Conservation (phyloP, 2,888 invertebrate species). For the Spatulosminthurus flaviceps region DNA sequence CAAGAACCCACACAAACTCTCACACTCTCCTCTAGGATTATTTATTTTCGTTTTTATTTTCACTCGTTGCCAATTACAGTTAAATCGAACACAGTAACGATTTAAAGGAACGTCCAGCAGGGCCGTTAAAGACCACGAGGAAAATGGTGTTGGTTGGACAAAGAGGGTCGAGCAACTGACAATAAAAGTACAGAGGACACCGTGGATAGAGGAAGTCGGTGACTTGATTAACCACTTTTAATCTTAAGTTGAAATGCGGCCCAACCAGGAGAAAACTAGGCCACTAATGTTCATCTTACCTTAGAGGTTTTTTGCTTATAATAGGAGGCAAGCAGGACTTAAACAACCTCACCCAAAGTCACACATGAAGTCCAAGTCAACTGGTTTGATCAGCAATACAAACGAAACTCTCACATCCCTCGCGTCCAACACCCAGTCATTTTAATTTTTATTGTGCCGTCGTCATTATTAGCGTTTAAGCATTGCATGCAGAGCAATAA, state of each 20-base stretch:
- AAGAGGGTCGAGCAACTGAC: slow-evolving; percentile 33
- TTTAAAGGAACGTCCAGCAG: neutral
- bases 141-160: slow-evolving; percentile 39
- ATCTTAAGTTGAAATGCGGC: slow-evolving; percentile 39
- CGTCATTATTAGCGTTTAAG: neutral
- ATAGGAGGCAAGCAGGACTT: slow-evolving; percentile 21
- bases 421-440: slow-evolving; percentile 46
- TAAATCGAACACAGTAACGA: neutral
- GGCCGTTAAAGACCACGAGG: slow-evolving; percentile 1
- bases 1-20: too few species aligned
- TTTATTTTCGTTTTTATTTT: neutral
- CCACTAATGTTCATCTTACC: slow-evolving; percentile 46
- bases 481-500: slow-evolving; percentile 16
- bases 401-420: slow-evolving; percentile 38
- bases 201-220: slow-evolving; percentile 39
- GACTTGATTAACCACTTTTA: slow-evolving; percentile 47
- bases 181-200: slow-evolving; percentile 32
- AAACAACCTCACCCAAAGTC: slow-evolving; percentile 46
- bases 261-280: slow-evolving; percentile 51
- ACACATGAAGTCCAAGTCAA: slow-evolving; percentile 33
- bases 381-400: slow-evolving; percentile 40
- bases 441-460: slow-evolving; percentile 33
- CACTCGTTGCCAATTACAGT: neutral
- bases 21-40: neutral
- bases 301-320: slow-evolving; percentile 36